Conservation (phyloP, 2,113 vertebrate genomes). For the Callionymus lyra region DNA sequence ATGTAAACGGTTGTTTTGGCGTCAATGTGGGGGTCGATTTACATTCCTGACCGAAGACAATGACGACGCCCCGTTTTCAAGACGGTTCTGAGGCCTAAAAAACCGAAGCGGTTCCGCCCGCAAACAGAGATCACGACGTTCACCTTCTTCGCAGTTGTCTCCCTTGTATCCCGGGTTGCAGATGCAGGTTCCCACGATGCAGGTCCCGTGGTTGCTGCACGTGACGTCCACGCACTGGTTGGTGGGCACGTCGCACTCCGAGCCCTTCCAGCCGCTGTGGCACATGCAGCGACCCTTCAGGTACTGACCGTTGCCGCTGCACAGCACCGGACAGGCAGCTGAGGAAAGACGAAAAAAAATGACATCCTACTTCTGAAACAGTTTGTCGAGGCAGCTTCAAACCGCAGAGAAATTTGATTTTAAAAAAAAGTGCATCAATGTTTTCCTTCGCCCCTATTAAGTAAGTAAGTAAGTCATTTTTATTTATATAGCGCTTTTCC, state of each 20-base stretch:
- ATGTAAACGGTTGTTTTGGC: conserved; percentile 31
- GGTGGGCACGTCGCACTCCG: conserved; percentile 89
- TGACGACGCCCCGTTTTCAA: too few species aligned
- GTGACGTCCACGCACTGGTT: conserved; percentile 91
- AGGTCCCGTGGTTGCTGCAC: conserved; percentile 88
- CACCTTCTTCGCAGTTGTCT: conserved; percentile 97
- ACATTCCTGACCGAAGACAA: too few species aligned
- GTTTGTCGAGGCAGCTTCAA: too few species aligned
- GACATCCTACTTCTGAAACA: too few species aligned
- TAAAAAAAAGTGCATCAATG: too few species aligned
- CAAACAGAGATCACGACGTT: conserved; percentile 10
- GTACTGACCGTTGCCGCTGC: conserved; percentile 96
- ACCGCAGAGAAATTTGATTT: too few species aligned
- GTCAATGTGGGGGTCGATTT: conserved; percentile 39
- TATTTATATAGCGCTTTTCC: too few species aligned
- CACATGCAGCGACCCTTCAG: conserved; percentile 94
- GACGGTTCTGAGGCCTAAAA: too few species aligned
- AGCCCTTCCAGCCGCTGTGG: conserved; percentile 96
- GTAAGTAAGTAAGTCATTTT: too few species aligned
- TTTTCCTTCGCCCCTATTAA: too few species aligned
- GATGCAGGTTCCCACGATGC: conserved; percentile 95
- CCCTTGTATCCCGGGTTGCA: conserved; percentile 96
- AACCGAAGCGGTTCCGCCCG: too few species aligned
- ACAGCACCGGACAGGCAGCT: conserved; percentile 94
- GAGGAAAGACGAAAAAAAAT: conserved; percentile 40